A percentile compares a stretch with the other conserved stretches of the same genome.
Conservation (phyloP, 30 jellyfish, hydroid and myxozoan species). For the Hydra vulgaris region DNA sequence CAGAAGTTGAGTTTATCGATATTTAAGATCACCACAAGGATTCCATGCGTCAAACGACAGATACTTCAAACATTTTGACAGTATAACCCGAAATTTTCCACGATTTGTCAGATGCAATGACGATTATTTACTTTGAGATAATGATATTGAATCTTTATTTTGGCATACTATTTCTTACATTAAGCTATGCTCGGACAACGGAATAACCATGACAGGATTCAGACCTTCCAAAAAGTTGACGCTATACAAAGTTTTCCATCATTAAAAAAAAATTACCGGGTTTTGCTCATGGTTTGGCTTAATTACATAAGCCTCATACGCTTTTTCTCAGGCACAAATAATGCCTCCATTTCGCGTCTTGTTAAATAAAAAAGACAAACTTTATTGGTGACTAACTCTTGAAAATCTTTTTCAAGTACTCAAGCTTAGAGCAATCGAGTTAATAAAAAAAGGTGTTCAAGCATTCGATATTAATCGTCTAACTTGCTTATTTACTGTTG, state of each 20-base stretch:
- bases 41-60: conserved; percentile 53
- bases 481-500: conserved; percentile 47
- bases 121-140: conserved; percentile 46
- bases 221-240: conserved; percentile 15
- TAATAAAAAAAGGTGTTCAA: too few species aligned
- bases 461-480: conserved; percentile 32
- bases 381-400: conserved; percentile 9
- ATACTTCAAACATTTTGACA: conserved; percentile 38
- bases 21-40: conserved; percentile 37
- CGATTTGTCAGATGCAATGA: too few species aligned
- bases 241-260: conserved; percentile 26
- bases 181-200: too few species aligned
- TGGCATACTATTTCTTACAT: too few species aligned
- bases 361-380: neutral
- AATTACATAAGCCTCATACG: conserved; percentile 39
- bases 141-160: too few species aligned
- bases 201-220: conserved; percentile 28
- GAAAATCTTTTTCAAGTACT: too few species aligned
- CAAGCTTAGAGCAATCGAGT: too few species aligned
- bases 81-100: too few species aligned
- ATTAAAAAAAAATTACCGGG: conserved; percentile 25
- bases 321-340: too few species aligned
- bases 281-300: conserved; percentile 57
- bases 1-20: conserved; percentile 47
- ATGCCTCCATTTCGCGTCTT: too few species aligned